Conservation (phyloP, 2,797 vertebrate genomes). For the Lepidocolaptes lacrymiger region DNA sequence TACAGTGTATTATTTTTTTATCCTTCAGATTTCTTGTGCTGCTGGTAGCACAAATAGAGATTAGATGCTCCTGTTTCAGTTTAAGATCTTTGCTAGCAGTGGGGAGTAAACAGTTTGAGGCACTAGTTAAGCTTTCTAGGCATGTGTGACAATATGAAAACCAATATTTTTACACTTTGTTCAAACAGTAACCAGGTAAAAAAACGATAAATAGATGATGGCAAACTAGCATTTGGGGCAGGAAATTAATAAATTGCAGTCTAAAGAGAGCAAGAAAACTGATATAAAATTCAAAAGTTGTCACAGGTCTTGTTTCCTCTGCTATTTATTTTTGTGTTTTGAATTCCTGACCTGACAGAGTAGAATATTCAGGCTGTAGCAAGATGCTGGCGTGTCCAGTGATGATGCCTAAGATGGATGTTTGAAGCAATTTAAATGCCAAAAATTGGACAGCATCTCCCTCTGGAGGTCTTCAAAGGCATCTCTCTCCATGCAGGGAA, state of each 20-base stretch:
- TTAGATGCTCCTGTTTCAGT: neutral
- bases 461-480: conserved; percentile 53
- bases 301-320: neutral
- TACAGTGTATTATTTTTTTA: neutral
- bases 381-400: neutral
- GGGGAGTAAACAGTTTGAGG: neutral
- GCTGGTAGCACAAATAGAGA: neutral
- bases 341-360: neutral
- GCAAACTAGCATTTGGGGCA: neutral
- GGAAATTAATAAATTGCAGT: neutral
- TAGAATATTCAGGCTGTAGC: neutral
- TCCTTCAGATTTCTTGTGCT: neutral
- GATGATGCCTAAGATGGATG: conserved; percentile 2
- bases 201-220: neutral
- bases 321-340: neutral
- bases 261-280: neutral
- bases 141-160: neutral
- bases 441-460: conserved; percentile 43
- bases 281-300: neutral
- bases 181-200: neutral
- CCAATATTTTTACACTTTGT: neutral
- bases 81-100: neutral
- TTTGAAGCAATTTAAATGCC: neutral
- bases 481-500: neutral
- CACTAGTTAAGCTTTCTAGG: neutral